These are phyloP conservation scores for Stegastes partitus DNA, from an alignment of 2,113 vertebrate species.

Conservation along the genomic window DNA sequence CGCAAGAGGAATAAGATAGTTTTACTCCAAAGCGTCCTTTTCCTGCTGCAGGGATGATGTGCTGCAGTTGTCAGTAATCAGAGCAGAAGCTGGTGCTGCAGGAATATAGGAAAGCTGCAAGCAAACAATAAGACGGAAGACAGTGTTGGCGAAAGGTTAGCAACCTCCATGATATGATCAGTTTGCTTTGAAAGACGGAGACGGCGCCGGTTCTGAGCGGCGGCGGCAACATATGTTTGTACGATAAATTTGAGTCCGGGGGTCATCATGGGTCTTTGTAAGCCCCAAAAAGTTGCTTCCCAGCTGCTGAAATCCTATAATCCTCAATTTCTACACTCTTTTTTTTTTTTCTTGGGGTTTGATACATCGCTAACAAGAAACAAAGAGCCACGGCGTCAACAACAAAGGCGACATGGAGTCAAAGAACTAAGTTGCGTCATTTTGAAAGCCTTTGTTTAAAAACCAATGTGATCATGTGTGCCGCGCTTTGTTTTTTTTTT, in stretches of 20 bases:
- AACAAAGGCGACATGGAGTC: slow-evolving; percentile 61
- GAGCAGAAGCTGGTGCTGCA: slow-evolving; percentile 18
- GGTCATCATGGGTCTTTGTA: slow-evolving; percentile 7
- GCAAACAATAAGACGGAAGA: slow-evolving; percentile 30
- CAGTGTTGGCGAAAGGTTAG: slow-evolving; percentile 13
- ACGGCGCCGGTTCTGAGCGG: background rate
- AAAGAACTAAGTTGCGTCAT: slow-evolving; percentile 66
- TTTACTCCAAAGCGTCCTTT: slow-evolving; percentile 25
- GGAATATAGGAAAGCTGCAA: slow-evolving; percentile 1
- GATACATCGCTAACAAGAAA: slow-evolving; percentile 46
- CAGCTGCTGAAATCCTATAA: slow-evolving; percentile 23
- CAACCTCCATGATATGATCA: slow-evolving; percentile 20
- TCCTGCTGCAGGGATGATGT: slow-evolving; percentile 43
- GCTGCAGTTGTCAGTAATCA: slow-evolving; percentile 49
- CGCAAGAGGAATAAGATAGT: slow-evolving; percentile 36
- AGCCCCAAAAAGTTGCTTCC: slow-evolving; percentile 9
- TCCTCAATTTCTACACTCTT: slow-evolving; percentile 34
- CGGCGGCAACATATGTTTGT: background rate
- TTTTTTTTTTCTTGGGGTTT: slow-evolving; percentile 28
- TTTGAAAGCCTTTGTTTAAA: slow-evolving; percentile 71
- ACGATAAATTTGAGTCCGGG: background rate
- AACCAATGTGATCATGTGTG: slow-evolving; percentile 52
- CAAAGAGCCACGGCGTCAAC: slow-evolving; percentile 28
- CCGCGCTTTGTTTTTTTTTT: background rate
- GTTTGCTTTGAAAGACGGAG: slow-evolving; percentile 7